Conservation (phyloP, 2,888 invertebrate species). For the Pomacea canaliculata region DNA sequence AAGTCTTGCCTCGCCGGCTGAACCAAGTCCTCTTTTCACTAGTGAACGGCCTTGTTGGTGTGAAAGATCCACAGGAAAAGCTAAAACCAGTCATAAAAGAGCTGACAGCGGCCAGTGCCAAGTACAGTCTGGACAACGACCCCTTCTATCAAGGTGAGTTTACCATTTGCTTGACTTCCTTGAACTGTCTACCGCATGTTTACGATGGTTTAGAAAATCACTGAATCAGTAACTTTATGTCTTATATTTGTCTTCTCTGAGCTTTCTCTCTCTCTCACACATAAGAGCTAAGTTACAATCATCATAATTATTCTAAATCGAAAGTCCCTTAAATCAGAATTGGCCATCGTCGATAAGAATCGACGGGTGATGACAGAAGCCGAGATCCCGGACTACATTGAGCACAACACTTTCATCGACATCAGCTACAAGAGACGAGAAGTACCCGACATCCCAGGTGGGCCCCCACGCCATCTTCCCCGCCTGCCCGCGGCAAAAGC, state of each 20-base stretch:
- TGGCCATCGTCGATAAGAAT: slow-evolving; percentile 9
- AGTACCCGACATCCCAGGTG: neutral
- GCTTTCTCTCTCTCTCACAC: too few relatives aligned
- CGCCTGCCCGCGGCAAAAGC: too few relatives aligned
- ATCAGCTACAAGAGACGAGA: neutral
- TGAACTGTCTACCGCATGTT: too few relatives aligned
- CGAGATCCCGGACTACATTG: slow-evolving; percentile 12
- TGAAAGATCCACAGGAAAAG: neutral
- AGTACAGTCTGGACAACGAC: neutral
- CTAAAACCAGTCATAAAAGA: neutral
- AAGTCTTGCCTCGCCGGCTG: neutral
- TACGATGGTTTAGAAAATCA: too few relatives aligned
- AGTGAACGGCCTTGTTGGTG: neutral
- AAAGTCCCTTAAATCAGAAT: neutral
- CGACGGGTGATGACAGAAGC: neutral
- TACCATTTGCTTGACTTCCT: too few relatives aligned
- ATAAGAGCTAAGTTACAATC: too few relatives aligned
- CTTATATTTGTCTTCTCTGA: too few relatives aligned
- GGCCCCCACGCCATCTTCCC: neutral
- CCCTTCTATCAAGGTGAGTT: slow-evolving; percentile 13
- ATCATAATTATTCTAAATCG: too few relatives aligned
- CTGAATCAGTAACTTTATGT: too few relatives aligned
- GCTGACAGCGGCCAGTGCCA: neutral
- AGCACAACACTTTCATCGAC: slow-evolving; percentile 9
- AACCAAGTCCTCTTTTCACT: neutral